Conservation (phyloP, 2,113 vertebrate genomes). For the Pleuronectes platessa region DNA sequence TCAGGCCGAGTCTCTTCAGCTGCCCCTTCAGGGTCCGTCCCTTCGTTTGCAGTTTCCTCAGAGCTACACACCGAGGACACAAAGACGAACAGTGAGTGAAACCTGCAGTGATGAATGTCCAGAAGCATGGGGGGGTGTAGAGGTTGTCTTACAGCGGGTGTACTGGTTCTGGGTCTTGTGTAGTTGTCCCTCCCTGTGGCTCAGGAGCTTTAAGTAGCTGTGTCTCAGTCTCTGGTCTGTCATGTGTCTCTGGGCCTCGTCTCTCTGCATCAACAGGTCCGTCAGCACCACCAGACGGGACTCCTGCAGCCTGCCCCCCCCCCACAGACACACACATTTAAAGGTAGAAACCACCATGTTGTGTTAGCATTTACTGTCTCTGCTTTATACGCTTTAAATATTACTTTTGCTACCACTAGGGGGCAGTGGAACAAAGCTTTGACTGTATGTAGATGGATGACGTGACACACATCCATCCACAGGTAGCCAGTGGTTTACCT, state of each 20-base stretch:
- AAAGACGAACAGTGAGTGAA: not conserved
- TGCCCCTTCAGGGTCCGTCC: conserved; percentile 83
- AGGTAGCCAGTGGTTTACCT: no score
- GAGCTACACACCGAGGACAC: conserved; percentile 73
- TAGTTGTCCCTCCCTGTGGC: conserved; percentile 80
- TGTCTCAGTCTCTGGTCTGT: conserved; percentile 74
- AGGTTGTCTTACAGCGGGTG: conserved; percentile 62
- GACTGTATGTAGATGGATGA: no score
- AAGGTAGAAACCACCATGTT: no score
- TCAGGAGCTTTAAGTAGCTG: conserved; percentile 78
- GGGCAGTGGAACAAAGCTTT: no score
- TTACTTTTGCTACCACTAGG: no score
- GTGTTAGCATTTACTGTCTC: no score
- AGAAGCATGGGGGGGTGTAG: no score
- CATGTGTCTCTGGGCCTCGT: conserved; percentile 77
- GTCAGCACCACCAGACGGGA: conserved; percentile 83
- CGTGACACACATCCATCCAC: no score
- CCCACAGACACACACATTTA: not conserved
- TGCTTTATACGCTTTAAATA: no score
- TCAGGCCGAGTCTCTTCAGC: conserved; percentile 78
- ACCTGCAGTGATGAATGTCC: no score
- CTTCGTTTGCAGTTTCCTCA: conserved; percentile 87
- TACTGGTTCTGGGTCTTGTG: conserved; percentile 80
- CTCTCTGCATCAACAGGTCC: conserved; percentile 79
- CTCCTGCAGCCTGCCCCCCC: conserved; percentile 85